phyloP scores from a whole-genome alignment of 2,888 invertebrate genomes.

The Metacarcinus magister region DNA sequence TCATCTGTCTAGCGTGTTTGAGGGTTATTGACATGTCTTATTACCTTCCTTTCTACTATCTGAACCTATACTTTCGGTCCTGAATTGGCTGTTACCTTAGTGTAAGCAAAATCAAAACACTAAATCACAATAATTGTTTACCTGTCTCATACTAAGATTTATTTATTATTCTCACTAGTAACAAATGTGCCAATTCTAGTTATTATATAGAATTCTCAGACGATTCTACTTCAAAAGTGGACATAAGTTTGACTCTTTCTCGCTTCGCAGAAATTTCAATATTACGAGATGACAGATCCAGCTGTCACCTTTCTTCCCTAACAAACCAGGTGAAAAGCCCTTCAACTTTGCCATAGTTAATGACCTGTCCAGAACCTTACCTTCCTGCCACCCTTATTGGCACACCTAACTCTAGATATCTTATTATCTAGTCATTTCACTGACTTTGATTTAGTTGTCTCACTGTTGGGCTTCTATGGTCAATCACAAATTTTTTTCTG shows the following conservation, averaged over 20 bases:
- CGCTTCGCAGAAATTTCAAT: background rate
- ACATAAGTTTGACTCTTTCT: background rate
- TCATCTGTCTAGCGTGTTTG: background rate
- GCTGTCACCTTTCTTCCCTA: background rate
- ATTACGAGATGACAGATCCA: background rate
- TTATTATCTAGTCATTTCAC: background rate
- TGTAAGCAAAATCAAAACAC: too few relatives aligned
- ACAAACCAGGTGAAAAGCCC: background rate
- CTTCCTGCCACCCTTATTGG: background rate
- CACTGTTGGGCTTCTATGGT: background rate
- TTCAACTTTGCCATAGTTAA: background rate
- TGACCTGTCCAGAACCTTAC: background rate
- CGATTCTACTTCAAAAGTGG: background rate
- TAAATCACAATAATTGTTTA: too few relatives aligned
- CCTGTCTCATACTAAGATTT: too few relatives aligned
- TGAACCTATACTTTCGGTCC: background rate
- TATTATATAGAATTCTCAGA: background rate
- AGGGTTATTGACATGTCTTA: background rate
- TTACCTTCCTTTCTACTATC: background rate
- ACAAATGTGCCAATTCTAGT: background rate
- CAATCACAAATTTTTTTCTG: background rate
- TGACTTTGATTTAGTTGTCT: background rate
- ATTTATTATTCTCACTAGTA: too few relatives aligned
- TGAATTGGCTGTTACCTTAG: too few relatives aligned
- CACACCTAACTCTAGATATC: background rate